Evolutionary conservation across 2,113 vertebrate species (phyloP).

Genomic region (Cepphus grylle): DNA sequence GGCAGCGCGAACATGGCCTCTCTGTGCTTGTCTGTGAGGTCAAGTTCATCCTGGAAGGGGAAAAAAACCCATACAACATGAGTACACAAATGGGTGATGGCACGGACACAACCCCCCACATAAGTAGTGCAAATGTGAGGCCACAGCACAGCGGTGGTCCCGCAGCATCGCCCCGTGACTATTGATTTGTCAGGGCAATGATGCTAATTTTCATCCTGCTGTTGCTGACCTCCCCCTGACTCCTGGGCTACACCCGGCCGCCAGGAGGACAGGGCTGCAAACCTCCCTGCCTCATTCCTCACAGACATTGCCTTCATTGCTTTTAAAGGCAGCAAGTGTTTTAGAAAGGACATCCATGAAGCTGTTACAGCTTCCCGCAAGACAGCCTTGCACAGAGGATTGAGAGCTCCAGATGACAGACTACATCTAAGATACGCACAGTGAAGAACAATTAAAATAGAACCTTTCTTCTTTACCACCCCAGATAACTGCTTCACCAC

Average conservation of each 20-base stretch:
- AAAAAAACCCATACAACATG: neutral
- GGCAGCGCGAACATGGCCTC: constrained; percentile 99
- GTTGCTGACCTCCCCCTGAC: neutral
- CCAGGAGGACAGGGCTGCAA: neutral
- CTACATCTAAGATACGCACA: neutral
- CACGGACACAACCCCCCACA: neutral
- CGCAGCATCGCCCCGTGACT: accelerated
- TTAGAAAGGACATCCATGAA: neutral
- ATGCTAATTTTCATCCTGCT: neutral
- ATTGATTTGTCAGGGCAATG: neutral
- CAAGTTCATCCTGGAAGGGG: constrained; percentile 88
- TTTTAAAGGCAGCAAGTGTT: neutral
- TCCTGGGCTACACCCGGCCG: neutral
- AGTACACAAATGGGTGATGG: neutral
- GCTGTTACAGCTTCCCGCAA: neutral
- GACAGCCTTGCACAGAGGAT: neutral
- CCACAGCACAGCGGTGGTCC: accelerated
- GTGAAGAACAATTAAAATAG: neutral
- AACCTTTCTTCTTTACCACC: neutral
- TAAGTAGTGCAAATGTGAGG: neutral
- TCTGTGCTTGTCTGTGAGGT: constrained; percentile 96
- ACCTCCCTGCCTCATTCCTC: neutral
- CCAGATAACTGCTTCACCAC: neutral
- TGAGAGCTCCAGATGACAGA: neutral
- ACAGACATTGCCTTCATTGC: neutral